Percentiles rank a stretch among this genome's conserved stretches.
phyloP scores from a whole-genome alignment of 2,888 invertebrate genomes.

The Eretmocerus hayati region DNA sequence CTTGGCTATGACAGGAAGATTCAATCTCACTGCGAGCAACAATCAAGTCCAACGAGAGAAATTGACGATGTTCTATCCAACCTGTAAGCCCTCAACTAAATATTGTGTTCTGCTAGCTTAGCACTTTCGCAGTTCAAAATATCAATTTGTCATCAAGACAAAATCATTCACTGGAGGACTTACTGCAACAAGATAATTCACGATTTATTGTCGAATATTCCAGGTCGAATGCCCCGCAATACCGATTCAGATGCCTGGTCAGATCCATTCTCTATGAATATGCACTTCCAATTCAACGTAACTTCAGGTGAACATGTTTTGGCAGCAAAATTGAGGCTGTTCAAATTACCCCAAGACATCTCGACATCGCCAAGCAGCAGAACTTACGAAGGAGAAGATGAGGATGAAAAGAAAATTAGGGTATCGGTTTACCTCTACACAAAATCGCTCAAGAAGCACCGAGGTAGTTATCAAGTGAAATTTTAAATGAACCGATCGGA shows the following conservation, averaged over 20 bases:
- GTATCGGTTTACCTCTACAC: slow-evolving; percentile 57
- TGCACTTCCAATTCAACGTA: slow-evolving; percentile 52
- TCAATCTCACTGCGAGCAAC: slow-evolving; percentile 32
- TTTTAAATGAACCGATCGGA: not conserved
- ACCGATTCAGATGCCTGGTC: slow-evolving; percentile 53
- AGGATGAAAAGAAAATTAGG: slow-evolving; percentile 51
- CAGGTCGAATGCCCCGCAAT: slow-evolving; percentile 53
- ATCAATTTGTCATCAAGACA: too few species aligned
- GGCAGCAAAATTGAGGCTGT: slow-evolving; percentile 52
- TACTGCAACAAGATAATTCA: too few species aligned
- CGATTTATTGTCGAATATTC: not conserved
- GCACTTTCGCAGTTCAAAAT: too few species aligned
- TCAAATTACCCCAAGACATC: slow-evolving; percentile 48
- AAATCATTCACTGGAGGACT: too few species aligned
- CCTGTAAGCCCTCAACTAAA: slow-evolving; percentile 46
- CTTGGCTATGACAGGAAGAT: slow-evolving; percentile 39
- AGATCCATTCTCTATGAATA: slow-evolving; percentile 51
- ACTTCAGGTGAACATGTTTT: slow-evolving; percentile 48
- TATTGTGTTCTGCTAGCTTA: not conserved
- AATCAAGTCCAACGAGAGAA: slow-evolving; percentile 43
- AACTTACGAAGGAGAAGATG: slow-evolving; percentile 24
- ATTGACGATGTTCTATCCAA: slow-evolving; percentile 45
- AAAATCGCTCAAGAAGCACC: slow-evolving; percentile 51
- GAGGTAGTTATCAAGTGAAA: slow-evolving; percentile 43
- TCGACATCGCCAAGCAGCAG: slow-evolving; percentile 31